Base-by-base conservation (phyloP, 1,140 invertebrate species). In the Amyelois transitella region DNA sequence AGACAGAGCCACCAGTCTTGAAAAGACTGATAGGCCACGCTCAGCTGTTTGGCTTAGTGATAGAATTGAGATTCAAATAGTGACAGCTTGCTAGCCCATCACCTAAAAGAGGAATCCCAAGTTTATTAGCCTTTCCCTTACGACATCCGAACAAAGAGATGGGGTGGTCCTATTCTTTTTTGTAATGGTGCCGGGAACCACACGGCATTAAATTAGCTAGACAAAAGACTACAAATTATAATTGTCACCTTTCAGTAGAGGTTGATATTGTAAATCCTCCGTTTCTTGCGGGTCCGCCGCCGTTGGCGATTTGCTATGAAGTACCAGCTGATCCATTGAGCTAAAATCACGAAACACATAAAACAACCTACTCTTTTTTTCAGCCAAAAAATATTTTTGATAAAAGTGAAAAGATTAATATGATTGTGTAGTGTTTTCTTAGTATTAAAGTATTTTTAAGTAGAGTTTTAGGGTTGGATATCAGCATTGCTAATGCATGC, bases 291-390 rank as follows among this genome's bases (percentile, higher is more conserved):
- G 60, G 55, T 76, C 80, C 66, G 70, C 64, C 78, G 70, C 81
- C 85, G 78, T 79, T 76, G 71, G 86, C 85, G 80, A 59, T 86
- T 70, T 87, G 88, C 80, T 88, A 88, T 82, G 84, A 88, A 66
- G 79, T 56, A 69, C 72, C 73, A 81, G 79, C 69, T 64, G 85
- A 69, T 82, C 86, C 84, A 72, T 86, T 82, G 80, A 77, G 76
- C 88, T 89, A 81, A 21, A 48, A 48, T 45, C 32, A 38, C 6
- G 1, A 38, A 38, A 14, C 1, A 5, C 32, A 38, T 38, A 14
- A 20, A 87, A 76, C 54, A 62, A 70, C 18, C 51, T 49, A 49
- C 32, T 32, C 51, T 59, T 54, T 55, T 47, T 25, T 43, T 14
- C 32, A 10, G 6, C 25, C 8, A 32, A 6, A 32, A 10, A 8